Base-by-base conservation (phyloP, 2,888 invertebrate species). In the Helobdella robusta region DNA sequence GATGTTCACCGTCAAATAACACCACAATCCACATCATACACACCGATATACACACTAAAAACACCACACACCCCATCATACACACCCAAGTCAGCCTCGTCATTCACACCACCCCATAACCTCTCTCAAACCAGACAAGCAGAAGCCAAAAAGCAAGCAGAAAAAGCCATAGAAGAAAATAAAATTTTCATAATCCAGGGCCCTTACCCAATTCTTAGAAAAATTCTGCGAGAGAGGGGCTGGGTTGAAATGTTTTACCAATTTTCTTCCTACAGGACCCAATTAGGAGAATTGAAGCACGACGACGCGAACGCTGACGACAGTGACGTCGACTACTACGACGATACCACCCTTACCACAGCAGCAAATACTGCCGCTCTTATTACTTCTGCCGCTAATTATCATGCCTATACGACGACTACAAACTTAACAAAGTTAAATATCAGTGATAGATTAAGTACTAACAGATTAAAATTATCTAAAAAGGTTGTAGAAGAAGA, bases 221-320 rank as follows among this genome's bases (percentile, higher is more conserved):
- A 76, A 60, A 73, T 75, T 67, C 66, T 80, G 5, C 66, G 79
- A 36, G 70, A 71, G 64, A 72, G 79, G 23, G 80, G 80, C 15
- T 80, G 80, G 80, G 76, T 80, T 46, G 80, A 80, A 69, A 79
- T 79, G 67, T 79, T 79, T 69, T 78, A 77, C 70, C 54, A 59
- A 28, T 63, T 67, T 0, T 60, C 66, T 35, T 23, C 72, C 71
- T 68, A 69, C 40, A 60, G 52, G n/a, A 56, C 60, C 6, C 63
- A 40, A 11, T 46, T 59, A 11, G 6, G 30, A n/a, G 32, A 28
- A n/a, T 25, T n/a, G 18, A 28, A 15, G n/a, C 25, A 25, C 25
- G 46, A 25, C 18, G 44, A 25, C 18, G 68, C 68, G 3, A 70
- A 70, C 46, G 35, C 15, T 15, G 34, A 48, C 11, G 34, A n/a